phyloP scores from a whole-genome alignment of 1,140 invertebrate genomes.

The Polypedilum vanderplanki region DNA sequence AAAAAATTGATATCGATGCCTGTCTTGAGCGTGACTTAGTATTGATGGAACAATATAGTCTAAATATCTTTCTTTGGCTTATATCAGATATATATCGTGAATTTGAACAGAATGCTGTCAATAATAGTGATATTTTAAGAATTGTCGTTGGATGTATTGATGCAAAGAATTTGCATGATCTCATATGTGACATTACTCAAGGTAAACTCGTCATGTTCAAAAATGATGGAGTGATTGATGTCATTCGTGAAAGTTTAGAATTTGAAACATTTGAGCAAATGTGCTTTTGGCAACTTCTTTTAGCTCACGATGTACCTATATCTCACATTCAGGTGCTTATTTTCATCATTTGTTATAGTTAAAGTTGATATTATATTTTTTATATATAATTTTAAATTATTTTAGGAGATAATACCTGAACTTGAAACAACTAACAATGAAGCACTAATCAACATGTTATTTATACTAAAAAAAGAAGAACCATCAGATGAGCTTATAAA shows the following conservation, averaged over 20 bases:
- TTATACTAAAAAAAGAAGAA: constrained; percentile 86
- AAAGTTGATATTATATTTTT: background rate
- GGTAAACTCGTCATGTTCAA: constrained; percentile 77
- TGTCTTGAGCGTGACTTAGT: constrained; percentile 73
- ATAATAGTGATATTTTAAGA: constrained; percentile 77
- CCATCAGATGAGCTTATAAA: constrained; percentile 79
- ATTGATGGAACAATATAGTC: constrained; percentile 82
- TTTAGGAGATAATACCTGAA: constrained; percentile 64
- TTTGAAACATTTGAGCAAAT: constrained; percentile 98
- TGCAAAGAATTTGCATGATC: constrained; percentile 77
- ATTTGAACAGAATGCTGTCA: constrained; percentile 78
- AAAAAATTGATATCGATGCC: constrained; percentile 60
- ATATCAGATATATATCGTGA: constrained; percentile 86
- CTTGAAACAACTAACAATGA: constrained; percentile 84
- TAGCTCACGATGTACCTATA: constrained; percentile 85
- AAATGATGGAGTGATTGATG: constrained; percentile 60
- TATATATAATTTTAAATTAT: constrained; percentile 26
- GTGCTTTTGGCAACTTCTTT: constrained; percentile 91
- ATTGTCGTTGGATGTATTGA: constrained; percentile 84
- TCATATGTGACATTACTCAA: constrained; percentile 85
- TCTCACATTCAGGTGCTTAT: constrained; percentile 70
- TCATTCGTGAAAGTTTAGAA: constrained; percentile 73
- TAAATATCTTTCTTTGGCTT: constrained; percentile 78
- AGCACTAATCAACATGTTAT: constrained; percentile 81
- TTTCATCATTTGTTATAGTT: background rate